These are phyloP conservation scores for Synanthedon myopaeformis DNA, from an alignment of 2,888 invertebrate genomes.

Conservation along the genomic window DNA sequence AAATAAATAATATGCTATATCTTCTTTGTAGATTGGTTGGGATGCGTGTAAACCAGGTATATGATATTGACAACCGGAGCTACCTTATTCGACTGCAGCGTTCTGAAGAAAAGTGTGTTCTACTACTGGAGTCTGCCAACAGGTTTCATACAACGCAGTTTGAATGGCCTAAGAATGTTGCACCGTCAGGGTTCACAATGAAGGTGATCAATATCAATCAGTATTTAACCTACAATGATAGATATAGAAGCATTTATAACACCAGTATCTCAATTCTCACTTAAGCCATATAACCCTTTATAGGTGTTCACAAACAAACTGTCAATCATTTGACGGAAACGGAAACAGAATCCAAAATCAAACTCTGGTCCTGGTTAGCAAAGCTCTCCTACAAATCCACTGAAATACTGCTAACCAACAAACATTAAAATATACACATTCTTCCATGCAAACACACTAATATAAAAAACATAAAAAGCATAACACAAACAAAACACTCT, in stretches of 20 bases:
- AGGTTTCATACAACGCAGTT: conserved; percentile 94
- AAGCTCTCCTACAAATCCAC: no score
- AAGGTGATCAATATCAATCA: conserved; percentile 73
- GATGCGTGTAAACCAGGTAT: conserved; percentile 95
- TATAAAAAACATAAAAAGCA: no score
- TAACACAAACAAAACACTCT: no score
- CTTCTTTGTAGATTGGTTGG: conserved; percentile 77
- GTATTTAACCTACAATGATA: not conserved
- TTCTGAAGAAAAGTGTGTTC: conserved; percentile 86
- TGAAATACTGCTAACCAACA: no score
- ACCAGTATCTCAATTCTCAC: not conserved
- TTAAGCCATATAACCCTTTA: no score
- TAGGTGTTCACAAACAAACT: no score
- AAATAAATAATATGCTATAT: not conserved
- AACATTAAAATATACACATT: no score
- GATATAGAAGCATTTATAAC: not conserved
- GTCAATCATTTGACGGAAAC: no score
- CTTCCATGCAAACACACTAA: no score
- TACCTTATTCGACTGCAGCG: conserved; percentile 90
- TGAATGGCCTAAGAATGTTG: conserved; percentile 98
- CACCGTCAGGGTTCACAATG: conserved; percentile 97
- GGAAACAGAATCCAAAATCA: no score
- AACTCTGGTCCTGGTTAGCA: no score
- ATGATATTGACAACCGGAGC: conserved; percentile 96
- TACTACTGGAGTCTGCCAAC: conserved; percentile 94